Conservation (phyloP, 2,113 vertebrate genomes). For the Nothoprocta pentlandii region DNA sequence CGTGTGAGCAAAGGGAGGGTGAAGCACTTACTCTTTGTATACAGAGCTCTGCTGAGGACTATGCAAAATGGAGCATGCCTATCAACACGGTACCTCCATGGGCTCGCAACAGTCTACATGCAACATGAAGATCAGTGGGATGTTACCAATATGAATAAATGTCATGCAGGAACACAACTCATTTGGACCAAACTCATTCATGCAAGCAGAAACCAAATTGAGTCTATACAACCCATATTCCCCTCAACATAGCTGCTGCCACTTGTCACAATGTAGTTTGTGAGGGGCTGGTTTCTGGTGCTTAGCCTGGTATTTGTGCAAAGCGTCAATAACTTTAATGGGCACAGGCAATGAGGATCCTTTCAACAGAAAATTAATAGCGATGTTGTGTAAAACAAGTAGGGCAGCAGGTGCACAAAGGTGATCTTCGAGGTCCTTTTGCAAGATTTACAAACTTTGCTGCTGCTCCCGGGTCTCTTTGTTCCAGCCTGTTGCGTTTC, state of each 20-base stretch:
- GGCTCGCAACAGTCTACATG: fast-evolving
- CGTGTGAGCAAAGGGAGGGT: not conserved
- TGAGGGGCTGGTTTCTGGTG: not conserved
- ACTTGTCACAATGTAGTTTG: not conserved
- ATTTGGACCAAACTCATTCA: not conserved
- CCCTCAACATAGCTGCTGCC: not conserved
- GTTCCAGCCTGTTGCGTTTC: conserved; percentile 40
- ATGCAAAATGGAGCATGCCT: not conserved
- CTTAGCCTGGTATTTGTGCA: not conserved
- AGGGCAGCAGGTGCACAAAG: conserved; percentile 67
- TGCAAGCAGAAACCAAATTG: not conserved
- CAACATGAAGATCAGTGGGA: fast-evolving
- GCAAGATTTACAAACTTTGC: not conserved
- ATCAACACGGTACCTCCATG: not conserved
- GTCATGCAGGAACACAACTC: not conserved
- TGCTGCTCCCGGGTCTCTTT: conserved; percentile 16
- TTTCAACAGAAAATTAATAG: conserved; percentile 58
- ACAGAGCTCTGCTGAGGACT: not conserved
- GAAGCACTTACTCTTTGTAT: not conserved
- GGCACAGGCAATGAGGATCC: not conserved
- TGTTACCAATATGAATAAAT: not conserved
- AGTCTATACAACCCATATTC: not conserved
- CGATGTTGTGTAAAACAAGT: conserved; percentile 64
- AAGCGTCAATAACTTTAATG: not conserved
- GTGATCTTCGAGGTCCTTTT: not conserved